Base-by-base conservation (phyloP, 2,888 invertebrate species). In the Agonopterix alstromeriana region DNA sequence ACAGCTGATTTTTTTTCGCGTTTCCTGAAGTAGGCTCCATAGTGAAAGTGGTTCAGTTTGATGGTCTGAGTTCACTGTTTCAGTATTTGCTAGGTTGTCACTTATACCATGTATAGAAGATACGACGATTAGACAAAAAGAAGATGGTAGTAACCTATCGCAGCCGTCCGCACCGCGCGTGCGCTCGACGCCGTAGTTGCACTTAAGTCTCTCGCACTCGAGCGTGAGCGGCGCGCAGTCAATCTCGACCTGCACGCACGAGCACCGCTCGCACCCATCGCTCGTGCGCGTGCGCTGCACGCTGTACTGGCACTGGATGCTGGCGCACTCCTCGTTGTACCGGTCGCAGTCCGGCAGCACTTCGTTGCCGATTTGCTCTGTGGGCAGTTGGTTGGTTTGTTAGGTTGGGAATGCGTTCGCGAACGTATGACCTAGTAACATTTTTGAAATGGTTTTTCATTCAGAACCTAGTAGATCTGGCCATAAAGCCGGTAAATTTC, bases 141-240 rank as follows among this genome's bases (percentile, higher is more conserved):
- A 17, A 27, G 0, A 43, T 48, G 36, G 9, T 35, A 53, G 57
- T 36, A 48, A 82, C 83, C 73, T 75, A 41, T 72, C 69, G 51
- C 86, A 86, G 35, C 77, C 77, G 8, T 79, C 71, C 1, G 55
- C 48, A 2, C 64, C 75, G 1, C 46, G 50, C 8, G 44, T 48
- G 47, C 56, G 90, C 50, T 92, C 91, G 2, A 93, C 78, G 7
- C 95, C 96, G 65, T 94, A 95, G 0, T 92, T 90, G 73, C 97
- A 97, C 42, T 89, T 89, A n/a, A 94, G 73, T 0, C 77, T 75
- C 0, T 81, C 82, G 70, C 96, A 96, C 61, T 94, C 91, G 35
- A 90, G 88, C 35, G 78, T 85, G 53, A 90, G 90, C 46, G 73
- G 79, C 42, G 85, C 89, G 66, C 95, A 95, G 53, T 82, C 82